Evolutionary conservation across 1,140 invertebrate species (phyloP).

Genomic region (Cryptotermes secundus): DNA sequence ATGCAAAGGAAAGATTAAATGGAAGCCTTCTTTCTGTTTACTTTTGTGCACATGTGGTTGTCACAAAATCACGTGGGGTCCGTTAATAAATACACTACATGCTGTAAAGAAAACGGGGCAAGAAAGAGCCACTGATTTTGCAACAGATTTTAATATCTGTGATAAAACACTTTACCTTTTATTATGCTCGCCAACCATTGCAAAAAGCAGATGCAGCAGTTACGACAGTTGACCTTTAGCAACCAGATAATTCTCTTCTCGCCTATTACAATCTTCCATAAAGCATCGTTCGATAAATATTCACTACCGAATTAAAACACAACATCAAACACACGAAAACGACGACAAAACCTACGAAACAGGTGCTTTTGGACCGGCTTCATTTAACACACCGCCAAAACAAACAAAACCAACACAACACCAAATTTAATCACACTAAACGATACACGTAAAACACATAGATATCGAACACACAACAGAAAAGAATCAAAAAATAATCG

Average conservation of each 20-base stretch:
- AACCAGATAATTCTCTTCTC: background rate
- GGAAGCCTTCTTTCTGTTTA: background rate
- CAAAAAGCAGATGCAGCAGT: background rate
- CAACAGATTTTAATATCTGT: too few species aligned
- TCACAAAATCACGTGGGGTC: too few species aligned
- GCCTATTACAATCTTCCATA: background rate
- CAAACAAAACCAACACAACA: background rate
- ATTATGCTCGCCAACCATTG: background rate
- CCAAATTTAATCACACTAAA: slow-evolving; percentile 1
- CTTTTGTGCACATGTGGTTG: too few species aligned
- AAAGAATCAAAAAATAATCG: background rate
- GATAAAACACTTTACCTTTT: background rate
- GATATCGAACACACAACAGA: background rate
- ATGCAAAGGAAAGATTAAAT: background rate
- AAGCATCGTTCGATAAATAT: background rate
- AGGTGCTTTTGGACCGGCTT: background rate
- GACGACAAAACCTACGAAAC: background rate
- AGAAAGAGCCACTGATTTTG: too few species aligned
- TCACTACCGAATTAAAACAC: background rate
- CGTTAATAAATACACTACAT: too few species aligned
- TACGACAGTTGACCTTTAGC: too few species aligned
- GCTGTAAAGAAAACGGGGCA: too few species aligned
- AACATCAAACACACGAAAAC: too few species aligned
- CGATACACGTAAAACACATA: background rate
- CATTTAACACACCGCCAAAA: background rate